Evolutionary conservation across 2,797 vertebrate species (phyloP), one percentile per base, ranked within the genome.

Genomic region (Eidolon dupreanum): DNA sequence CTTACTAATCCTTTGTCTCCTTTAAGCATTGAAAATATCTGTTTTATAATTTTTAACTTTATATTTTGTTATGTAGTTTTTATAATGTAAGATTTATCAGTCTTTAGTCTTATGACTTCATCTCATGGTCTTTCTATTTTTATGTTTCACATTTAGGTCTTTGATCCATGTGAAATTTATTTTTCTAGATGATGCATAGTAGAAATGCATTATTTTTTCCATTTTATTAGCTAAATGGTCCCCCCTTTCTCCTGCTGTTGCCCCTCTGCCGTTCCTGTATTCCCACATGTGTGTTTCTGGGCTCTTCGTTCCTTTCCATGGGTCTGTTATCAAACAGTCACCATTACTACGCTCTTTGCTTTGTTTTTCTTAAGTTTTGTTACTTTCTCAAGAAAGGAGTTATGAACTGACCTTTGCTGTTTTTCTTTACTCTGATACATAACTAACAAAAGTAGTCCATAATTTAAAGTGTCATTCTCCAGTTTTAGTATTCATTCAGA

Each of bases 31-130:
- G 36, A 26, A 86, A 77, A 24, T 3, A 20, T 86, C 26, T 82
- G 1, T n/a, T 91, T 46, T 65, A 26, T 38, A n/a, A 57, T 36
- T 68, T 86, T 81, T 43, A 19, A 41, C 57, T 71, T 63, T 66
- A 63, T 28, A 17, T 83, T 93, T 75, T 73, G 74, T 83, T 93
- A 65, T 46, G 12, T 24, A 70, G 17, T 65, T 57, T 75, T 77
- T 59, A 70, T 77, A 36, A 31, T 55, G 43, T 93, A 28, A 83
- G 10, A 70, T 31, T 13, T 82, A 26, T 43, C 36, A 53, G 2
- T 84, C n/a, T 88, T n/a, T 49, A 31, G 16, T n/a, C 28, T 71
- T 41, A 46, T 0, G 5, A 19, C 78, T 6, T 79, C 46, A 31
- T 90, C 84, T 41, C 75, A n/a, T 7, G 22, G 19, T 55, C 28